These are phyloP conservation scores for Aradophagus sp. DNA, from an alignment of 1,140 invertebrate genomes.

Conservation along the genomic window DNA sequence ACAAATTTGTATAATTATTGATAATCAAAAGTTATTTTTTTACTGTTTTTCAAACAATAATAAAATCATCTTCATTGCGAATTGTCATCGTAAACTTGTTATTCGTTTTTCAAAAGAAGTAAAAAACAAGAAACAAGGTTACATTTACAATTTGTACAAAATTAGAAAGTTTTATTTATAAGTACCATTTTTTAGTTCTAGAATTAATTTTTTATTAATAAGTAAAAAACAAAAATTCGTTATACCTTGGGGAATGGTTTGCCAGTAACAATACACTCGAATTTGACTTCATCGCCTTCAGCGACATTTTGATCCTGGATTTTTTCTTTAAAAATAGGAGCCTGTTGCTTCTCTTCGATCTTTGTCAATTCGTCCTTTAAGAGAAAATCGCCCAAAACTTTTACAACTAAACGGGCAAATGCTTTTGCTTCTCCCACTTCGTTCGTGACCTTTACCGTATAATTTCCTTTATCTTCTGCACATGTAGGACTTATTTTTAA, in stretches of 20 bases:
- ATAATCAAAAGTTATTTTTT: no score
- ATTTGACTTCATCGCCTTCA: conserved; percentile 78
- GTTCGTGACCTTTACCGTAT: conserved; percentile 84
- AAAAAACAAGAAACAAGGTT: no score
- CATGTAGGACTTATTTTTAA: conserved; percentile 77
- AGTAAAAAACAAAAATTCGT: no score
- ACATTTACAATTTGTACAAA: no score
- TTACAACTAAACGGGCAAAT: conserved; percentile 85
- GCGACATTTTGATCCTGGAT: conserved; percentile 77
- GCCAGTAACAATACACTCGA: conserved; percentile 83
- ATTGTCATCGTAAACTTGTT: no score
- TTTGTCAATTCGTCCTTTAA: conserved; percentile 71
- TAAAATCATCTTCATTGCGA: no score
- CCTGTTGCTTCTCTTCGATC: conserved; percentile 77
- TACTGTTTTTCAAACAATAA: no score
- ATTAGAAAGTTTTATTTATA: no score
- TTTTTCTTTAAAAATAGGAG: conserved; percentile 80
- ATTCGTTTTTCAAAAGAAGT: no score
- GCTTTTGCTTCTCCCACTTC: conserved; percentile 85
- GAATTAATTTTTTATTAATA: no score
- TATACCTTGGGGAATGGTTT: conserved; percentile 84
- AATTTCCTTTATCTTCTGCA: conserved; percentile 83
- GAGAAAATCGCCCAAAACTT: conserved; percentile 73
- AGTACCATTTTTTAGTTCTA: no score
- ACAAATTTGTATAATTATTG: no score